phyloP scores from a whole-genome alignment of 2,113 vertebrate species.

The Heteronetta atricapilla region DNA sequence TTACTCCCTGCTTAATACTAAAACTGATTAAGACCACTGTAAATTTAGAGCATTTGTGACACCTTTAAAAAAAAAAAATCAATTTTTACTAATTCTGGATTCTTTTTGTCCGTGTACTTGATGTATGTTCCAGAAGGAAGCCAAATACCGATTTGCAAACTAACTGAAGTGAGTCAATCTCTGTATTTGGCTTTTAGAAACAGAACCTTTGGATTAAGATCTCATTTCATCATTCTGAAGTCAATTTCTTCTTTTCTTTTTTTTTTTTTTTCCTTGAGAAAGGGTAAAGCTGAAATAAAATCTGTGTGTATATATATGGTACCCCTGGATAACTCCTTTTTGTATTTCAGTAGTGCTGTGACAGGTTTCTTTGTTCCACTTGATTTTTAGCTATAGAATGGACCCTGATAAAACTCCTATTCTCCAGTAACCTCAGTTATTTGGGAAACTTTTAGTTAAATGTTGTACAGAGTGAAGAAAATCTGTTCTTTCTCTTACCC shows the following conservation, averaged over 20 bases:
- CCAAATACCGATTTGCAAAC: background rate
- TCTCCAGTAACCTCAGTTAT: background rate
- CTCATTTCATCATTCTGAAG: slow-evolving; percentile 50
- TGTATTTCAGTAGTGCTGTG: background rate
- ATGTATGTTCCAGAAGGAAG: background rate
- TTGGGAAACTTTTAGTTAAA: background rate
- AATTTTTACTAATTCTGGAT: background rate
- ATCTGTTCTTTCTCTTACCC: background rate
- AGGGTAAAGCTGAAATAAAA: background rate
- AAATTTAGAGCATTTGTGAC: background rate
- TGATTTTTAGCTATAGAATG: background rate
- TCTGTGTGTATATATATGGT: too few relatives aligned
- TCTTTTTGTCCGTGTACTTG: background rate
- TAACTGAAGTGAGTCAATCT: background rate
- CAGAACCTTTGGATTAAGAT: background rate
- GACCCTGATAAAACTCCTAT: background rate
- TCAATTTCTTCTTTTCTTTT: background rate
- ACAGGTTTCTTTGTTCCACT: background rate
- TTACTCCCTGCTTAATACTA: background rate
- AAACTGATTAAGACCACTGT: background rate
- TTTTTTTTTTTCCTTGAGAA: background rate
- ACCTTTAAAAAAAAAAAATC: background rate
- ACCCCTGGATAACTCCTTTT: background rate
- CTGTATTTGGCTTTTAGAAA: slow-evolving; percentile 15
- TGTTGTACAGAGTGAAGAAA: background rate